Base-by-base conservation (phyloP, 2,888 invertebrate species). In the Acleris sparsana region DNA sequence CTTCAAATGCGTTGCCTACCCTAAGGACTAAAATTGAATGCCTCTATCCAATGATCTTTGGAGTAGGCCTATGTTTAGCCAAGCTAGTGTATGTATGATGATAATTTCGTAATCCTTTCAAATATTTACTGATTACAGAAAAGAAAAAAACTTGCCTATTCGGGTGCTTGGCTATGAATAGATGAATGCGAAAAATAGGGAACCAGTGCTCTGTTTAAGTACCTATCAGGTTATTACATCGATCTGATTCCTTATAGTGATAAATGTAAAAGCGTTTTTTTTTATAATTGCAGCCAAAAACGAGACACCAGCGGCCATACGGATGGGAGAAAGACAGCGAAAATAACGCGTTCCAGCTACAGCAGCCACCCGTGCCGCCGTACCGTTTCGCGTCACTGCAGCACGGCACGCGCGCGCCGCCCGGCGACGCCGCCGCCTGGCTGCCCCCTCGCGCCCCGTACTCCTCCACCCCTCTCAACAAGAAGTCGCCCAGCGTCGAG, bases 281-380 rank as follows among this genome's bases (percentile, higher is more conserved):
- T 18, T 16, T 48, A 7, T 43, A 17, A 25, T 59, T 93, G 70
- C 88, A 96, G 96, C 96, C 96, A 43, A 96, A 96, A 92, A 96
- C 96, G 48, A 94, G 94, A 74, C 96, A 96, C 78, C 95, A 95
- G 82, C 93, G 96, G 73, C 96, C 96, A 6, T 96, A 94, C 77
- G 96, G 96, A 29, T 96, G 96, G 96, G 95, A 96, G 75, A 94
- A 94, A 73, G 89, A 93, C 72, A 79, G 78, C 67, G 89, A 89
- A 59, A 72, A 79, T 25, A 86, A 82, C 66, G 86, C 83, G 6
- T 91, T 90, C 72, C 86, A 88, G 58, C 78, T 91, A 29, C 94
- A 94, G 63, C 94, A 94, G 53, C 93, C 94, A 16, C 94, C 94
- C 64, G 93, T 93, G 25, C 94, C 94, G 39, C 94, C 94, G 55